Evolutionary conservation across 1,140 invertebrate genomes (phyloP), one percentile per base, ranked within the genome.

Genomic region (Drosophila insularis): DNA sequence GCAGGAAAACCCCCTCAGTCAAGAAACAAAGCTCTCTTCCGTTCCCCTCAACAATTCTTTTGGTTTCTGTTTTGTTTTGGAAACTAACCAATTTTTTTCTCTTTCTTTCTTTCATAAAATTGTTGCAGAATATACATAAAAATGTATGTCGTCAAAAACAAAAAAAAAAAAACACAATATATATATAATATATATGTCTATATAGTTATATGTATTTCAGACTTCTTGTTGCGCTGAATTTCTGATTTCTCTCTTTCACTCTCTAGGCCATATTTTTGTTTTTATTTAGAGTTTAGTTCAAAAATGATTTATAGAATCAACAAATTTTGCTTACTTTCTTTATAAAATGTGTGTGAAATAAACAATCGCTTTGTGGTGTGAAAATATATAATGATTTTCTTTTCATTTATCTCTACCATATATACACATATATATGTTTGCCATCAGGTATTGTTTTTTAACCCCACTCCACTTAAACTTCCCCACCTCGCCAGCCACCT

Each of bases 71-170:
- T 72, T 75, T 69, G 76, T 80, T 81, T 74, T 85, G 56, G 71
- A 67, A 76, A 84, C 80, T 89, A 89, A 89, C 84, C 85, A 89
- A 89, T 89, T 89, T 86, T 82, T 82, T 66, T 76, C 74, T 81
- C 60, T 78, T 64, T 80, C 63, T 80, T 67, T 80, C 67, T 85
- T 80, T 85, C 78, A 78, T 80, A 78, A 86, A 80, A 50, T 50
- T 89, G 80, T 84, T 87, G 89, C 84, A 89, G 84, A 89, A 78
- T 68, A 84, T 84, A 80, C 80, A 80, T 89, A 89, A 89, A 72
- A 68, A 43, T 80, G 73, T 81, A 76, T 87, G 77, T 89, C 80
- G 82, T 82, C 82, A 75, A 81, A 68, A 65, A 66, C 60, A 81
- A 68, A 65, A 66, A 63, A 65, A 66, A 63, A 81, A 68, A 65